These are phyloP conservation scores for Nansenia antarctica DNA, from an alignment of 2,113 vertebrate species.

Conservation along the genomic window DNA sequence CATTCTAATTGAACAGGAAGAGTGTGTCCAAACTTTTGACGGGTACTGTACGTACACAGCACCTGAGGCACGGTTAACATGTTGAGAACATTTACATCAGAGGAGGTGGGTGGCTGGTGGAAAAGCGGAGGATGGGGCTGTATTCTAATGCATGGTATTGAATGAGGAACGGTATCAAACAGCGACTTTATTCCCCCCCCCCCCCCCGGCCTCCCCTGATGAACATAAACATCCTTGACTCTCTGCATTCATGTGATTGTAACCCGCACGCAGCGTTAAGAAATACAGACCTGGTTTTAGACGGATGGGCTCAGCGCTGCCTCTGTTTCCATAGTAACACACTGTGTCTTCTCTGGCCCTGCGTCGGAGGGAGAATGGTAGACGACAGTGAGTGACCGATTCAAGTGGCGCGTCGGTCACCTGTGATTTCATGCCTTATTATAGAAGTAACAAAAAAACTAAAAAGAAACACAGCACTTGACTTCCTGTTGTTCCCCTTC, in stretches of 20 bases:
- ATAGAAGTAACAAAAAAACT: no score
- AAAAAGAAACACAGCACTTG: conserved; percentile 11
- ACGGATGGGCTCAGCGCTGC: conserved; percentile 82
- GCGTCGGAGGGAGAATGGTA: conserved; percentile 67
- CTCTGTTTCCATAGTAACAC: conserved; percentile 98
- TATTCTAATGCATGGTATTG: no score
- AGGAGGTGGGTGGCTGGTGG: no score
- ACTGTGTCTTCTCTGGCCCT: conserved; percentile 88
- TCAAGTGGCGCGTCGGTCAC: conserved; percentile 19
- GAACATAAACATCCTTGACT: no score
- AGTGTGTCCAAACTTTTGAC: no score
- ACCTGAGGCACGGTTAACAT: no score
- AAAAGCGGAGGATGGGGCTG: no score
- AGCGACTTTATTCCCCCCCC: no score
- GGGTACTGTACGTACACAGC: no score
- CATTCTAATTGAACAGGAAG: not conserved
- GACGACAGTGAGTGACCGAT: conserved; percentile 29
- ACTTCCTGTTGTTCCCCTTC: conserved; percentile 7
- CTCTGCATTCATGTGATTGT: conserved; percentile 53
- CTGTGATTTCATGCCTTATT: not conserved
- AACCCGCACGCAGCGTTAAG: conserved; percentile 37
- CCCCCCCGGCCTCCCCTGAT: no score
- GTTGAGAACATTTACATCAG: no score
- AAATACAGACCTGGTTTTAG: conserved; percentile 86
- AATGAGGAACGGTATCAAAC: no score